Evolutionary conservation across 2,797 vertebrate species (phyloP).

Genomic region (Kryptolebias ocellatus): DNA sequence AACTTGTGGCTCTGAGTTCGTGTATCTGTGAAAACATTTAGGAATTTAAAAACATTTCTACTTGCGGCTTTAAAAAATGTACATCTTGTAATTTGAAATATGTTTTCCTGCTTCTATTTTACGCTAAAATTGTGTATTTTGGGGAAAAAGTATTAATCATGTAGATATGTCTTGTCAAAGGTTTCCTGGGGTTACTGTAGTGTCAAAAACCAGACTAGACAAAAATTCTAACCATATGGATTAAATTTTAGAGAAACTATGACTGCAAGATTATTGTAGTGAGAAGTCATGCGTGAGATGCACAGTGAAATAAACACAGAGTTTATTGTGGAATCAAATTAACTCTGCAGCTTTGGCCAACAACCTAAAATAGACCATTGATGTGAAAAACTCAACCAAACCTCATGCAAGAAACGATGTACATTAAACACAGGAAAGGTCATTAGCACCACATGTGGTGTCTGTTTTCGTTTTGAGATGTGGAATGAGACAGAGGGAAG

Average conservation of each 20-base stretch:
- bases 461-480: constrained; percentile 63
- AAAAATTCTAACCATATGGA: constrained; percentile 67
- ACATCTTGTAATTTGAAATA: constrained; percentile 48
- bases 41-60: too few species aligned
- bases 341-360: constrained; percentile 46
- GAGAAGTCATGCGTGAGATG: constrained; percentile 55
- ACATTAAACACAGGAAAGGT: constrained; percentile 56
- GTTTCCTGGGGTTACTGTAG: constrained; percentile 62
- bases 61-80: too few species aligned
- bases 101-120: constrained; percentile 46
- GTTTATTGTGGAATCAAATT: constrained; percentile 56
- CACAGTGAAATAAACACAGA: constrained; percentile 68
- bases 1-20: too few species aligned
- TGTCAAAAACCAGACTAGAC: constrained; percentile 60
- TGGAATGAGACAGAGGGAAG: constrained; percentile 45
- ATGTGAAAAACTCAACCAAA: constrained; percentile 31
- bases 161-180: constrained; percentile 64
- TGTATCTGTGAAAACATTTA: too few species aligned
- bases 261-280: constrained; percentile 42
- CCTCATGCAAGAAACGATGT: constrained; percentile 20
- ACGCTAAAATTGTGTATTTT: constrained; percentile 50
- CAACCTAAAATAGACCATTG: constrained; percentile 63
- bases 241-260: constrained; percentile 41
- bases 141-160: constrained; percentile 43
- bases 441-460: constrained; percentile 62